Base-by-base conservation (phyloP, 2,888 invertebrate species). In the Anaspis maculata region DNA sequence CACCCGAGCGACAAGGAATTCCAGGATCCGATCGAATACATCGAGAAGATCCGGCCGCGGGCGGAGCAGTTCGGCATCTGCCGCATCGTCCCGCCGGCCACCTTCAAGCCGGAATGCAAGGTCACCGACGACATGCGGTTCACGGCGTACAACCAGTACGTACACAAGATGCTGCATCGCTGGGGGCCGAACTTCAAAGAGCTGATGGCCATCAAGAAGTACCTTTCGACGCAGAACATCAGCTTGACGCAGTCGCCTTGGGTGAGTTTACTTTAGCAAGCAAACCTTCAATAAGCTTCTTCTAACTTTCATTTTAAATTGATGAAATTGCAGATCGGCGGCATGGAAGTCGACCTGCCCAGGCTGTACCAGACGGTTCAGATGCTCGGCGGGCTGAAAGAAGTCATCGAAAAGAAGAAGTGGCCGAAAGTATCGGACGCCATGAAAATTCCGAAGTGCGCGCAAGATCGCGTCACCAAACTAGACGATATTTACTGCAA, bases 121-220 rank as follows among this genome's bases (percentile, higher is more conserved):
- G 76, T 90, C 0, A 76, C 80, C 7, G 90, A 92, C 42, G 85
- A 87, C 39, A 82, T 88, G 73, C 67, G 87, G 3, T 94, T 95
- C 54, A 83, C 82, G 0, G 86, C 87, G 0, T 83, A 84, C 43
- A 88, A 91, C 63, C 95, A 95, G 57, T 90, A 91, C 52, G 79
- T 94, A 1, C 83, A 90, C 50, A 84, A 88, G 43, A 79, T 94
- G 76, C 72, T 83, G 49, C 77, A 80, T 49, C 76, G 92, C 16
- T 94, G 91, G 91, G 92, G 94, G 0, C 83, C 87, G 0, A 88
- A 84, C 48, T 79, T 86, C 1, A 78, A 83, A 45, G 86, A 91
- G 61, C 70, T 89, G 57, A 80, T 83, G 59, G 86, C 88, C 4
- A 91, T 95, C 28, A 82, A 77, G 48, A 81, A 84, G 47, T 83